Evolutionary conservation across 1,140 invertebrate genomes (phyloP).

Genomic region (Phocides pigmalion): DNA sequence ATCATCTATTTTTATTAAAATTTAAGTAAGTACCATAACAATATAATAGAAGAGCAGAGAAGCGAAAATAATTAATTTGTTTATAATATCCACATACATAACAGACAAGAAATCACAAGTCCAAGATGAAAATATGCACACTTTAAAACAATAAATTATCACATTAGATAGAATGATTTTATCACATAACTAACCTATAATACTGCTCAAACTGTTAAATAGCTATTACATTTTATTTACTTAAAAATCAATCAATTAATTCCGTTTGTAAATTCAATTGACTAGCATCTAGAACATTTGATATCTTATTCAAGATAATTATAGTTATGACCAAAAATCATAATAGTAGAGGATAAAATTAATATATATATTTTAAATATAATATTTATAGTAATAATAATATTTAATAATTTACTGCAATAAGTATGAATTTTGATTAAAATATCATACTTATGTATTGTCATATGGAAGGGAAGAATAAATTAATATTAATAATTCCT

Average conservation of each 20-base stretch:
- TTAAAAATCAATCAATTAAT: constrained; percentile 62
- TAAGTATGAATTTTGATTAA: background rate
- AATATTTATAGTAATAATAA: background rate
- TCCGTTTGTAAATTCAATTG: constrained; percentile 73
- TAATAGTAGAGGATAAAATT: constrained; percentile 33
- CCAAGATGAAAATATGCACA: constrained; percentile 50
- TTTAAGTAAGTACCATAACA: background rate
- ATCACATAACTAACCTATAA: constrained; percentile 80
- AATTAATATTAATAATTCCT: too few species aligned
- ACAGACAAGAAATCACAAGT: constrained; percentile 32
- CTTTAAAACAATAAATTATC: constrained; percentile 59
- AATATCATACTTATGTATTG: background rate
- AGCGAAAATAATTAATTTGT: constrained; percentile 1
- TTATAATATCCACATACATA: constrained; percentile 12
- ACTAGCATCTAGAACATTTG: constrained; percentile 72
- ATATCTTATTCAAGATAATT: constrained; percentile 36
- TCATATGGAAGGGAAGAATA: too few species aligned
- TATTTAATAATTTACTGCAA: too few species aligned
- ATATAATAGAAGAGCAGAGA: constrained; percentile 3
- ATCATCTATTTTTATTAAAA: background rate
- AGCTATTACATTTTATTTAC: constrained; percentile 60
- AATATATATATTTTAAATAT: constrained; percentile 7
- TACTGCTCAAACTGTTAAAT: constrained; percentile 72
- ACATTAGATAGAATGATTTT: constrained; percentile 67
- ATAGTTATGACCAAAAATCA: constrained; percentile 38